These are phyloP conservation scores for Leptopilina drosophilae DNA, from an alignment of 2,888 invertebrate genomes.

Conservation along the genomic window DNA sequence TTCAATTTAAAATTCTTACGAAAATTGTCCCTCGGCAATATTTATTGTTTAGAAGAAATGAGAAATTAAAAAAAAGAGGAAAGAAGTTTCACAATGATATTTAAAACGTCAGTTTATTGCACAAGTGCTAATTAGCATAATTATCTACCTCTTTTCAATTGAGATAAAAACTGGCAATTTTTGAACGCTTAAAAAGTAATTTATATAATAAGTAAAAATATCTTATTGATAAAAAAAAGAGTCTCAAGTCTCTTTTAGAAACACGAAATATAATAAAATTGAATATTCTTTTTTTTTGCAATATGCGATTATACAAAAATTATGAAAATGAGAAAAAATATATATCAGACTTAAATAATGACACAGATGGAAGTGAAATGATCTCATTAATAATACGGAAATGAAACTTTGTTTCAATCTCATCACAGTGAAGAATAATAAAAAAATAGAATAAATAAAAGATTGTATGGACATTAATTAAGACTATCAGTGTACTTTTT, in stretches of 20 bases:
- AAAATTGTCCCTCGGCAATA: not conserved
- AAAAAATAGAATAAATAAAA: constrained; percentile 7
- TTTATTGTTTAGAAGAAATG: not conserved
- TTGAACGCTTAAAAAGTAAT: not conserved
- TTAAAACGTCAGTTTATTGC: not conserved
- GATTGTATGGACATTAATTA: constrained; percentile 32
- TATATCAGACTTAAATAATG: not conserved
- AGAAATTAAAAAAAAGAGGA: not conserved
- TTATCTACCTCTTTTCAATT: constrained; percentile 3
- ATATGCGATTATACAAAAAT: not conserved
- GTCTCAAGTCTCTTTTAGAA: not conserved
- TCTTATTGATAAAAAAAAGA: no score
- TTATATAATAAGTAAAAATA: not conserved
- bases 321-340: not conserved
- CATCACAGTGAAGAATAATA: not conserved
- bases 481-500: constrained; percentile 15
- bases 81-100: not conserved
- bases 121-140: constrained; percentile 20
- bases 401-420: constrained; percentile 27
- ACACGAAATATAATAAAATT: not conserved
- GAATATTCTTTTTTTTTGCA: not conserved
- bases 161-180: not conserved
- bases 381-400: constrained; percentile 32
- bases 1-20: not conserved
- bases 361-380: not conserved